Percentiles rank a stretch among this genome's conserved stretches.
phyloP scores from a whole-genome alignment of 2,888 invertebrate genomes.

The Coenonympha glycerion region DNA sequence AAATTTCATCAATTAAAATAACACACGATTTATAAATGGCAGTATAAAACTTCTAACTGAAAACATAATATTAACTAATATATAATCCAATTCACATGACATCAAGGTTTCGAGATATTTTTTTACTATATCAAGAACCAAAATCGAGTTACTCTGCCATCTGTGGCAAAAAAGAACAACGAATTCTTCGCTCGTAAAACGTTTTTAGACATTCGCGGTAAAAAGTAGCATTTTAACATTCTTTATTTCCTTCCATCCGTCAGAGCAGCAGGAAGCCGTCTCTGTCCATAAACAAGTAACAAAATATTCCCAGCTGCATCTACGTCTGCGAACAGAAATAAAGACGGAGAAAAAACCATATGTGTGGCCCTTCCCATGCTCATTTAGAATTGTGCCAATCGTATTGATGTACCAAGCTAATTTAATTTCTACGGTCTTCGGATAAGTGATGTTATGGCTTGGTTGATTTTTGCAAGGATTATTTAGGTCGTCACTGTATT shows the following conservation, averaged over 20 bases:
- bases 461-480: not conserved
- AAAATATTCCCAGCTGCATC: conserved; percentile 53
- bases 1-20: too few relatives aligned
- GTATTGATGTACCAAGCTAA: conserved; percentile 2
- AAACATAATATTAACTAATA: too few relatives aligned
- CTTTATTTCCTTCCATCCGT: not conserved
- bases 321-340: conserved; percentile 53
- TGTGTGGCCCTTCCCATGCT: conserved; percentile 36
- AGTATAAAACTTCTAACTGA: too few relatives aligned
- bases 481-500: conserved; percentile 8
- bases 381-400: conserved; percentile 14
- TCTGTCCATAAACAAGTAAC: conserved; percentile 29
- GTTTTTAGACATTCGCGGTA: not conserved
- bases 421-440: not conserved
- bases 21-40: too few relatives aligned
- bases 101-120: too few relatives aligned
- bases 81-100: too few relatives aligned
- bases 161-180: too few relatives aligned
- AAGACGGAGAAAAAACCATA: conserved; percentile 45
- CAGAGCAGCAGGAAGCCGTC: conserved; percentile 11
- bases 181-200: not conserved
- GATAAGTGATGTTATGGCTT: not conserved
- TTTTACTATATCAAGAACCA: too few relatives aligned
- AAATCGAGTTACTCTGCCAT: too few relatives aligned
- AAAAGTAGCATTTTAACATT: not conserved